Evolutionary conservation across 2,797 vertebrate species (phyloP).

Genomic region (Anabacerthia variegaticeps): DNA sequence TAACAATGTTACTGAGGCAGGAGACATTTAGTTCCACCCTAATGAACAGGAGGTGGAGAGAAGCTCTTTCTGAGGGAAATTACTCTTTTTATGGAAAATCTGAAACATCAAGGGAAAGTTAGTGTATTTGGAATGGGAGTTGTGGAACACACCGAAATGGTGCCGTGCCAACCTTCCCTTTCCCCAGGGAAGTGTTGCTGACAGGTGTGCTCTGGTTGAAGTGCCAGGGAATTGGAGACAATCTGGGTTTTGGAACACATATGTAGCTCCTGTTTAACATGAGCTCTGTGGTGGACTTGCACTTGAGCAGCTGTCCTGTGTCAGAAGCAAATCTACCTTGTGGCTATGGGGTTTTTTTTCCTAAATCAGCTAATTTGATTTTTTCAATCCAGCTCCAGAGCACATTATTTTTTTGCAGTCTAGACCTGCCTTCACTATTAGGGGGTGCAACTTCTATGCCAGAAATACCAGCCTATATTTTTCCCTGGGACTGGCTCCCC

Average conservation of each 20-base stretch:
- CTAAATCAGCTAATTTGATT: constrained; percentile 5
- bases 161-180: background rate
- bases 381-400: background rate
- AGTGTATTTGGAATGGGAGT: background rate
- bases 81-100: background rate
- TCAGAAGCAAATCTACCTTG: background rate
- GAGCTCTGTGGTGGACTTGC: background rate
- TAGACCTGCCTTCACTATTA: constrained; percentile 12
- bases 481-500: background rate
- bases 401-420: background rate
- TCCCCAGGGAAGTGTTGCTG: background rate
- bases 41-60: background rate
- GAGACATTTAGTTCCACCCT: background rate
- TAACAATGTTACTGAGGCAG: background rate
- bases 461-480: constrained; percentile 54
- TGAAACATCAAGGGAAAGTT: background rate
- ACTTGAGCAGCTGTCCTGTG: background rate
- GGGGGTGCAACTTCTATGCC: background rate
- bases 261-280: background rate
- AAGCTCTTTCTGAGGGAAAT: background rate
- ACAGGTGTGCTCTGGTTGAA: background rate
- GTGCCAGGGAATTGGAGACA: background rate
- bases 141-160: background rate
- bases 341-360: background rate
- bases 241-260: background rate